Evolutionary conservation across 2,888 invertebrate genomes (phyloP).

Genomic region (Sepiola atlantica): DNA sequence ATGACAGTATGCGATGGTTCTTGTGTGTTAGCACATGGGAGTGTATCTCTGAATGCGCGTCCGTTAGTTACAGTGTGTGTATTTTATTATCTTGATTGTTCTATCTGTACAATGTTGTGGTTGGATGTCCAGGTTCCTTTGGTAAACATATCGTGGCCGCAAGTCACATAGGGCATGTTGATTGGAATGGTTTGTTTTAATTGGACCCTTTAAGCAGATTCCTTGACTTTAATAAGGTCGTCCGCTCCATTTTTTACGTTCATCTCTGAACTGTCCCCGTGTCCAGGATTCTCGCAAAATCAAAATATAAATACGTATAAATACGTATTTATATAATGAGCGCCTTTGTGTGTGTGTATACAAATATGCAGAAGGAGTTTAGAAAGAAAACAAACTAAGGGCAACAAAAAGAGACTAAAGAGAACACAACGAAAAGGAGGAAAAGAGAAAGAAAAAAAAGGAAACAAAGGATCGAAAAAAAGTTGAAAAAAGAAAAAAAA

Average conservation of each 20-base stretch:
- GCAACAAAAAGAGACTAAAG: neutral
- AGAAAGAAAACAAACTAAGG: neutral
- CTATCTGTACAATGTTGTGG: neutral
- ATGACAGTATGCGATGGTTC: neutral
- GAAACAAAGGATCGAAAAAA: too few species aligned
- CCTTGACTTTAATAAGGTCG: neutral
- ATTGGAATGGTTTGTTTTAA: neutral
- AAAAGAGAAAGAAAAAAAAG: neutral
- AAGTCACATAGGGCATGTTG: neutral
- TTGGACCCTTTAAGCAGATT: neutral
- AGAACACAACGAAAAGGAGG: neutral
- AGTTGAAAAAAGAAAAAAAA: neutral
- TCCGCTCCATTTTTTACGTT: neutral
- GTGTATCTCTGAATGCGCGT: neutral
- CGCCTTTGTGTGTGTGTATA: neutral
- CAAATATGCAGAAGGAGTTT: neutral
- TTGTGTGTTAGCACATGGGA: neutral
- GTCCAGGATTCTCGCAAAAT: neutral
- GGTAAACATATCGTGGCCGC: slow-evolving; percentile 18
- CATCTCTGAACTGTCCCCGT: neutral
- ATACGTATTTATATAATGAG: neutral
- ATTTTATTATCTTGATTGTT: neutral
- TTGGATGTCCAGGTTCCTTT: neutral
- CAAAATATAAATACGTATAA: neutral
- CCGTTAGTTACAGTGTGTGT: neutral